phyloP scores from a whole-genome alignment of 2,113 vertebrate genomes.

The Clupea harengus region DNA sequence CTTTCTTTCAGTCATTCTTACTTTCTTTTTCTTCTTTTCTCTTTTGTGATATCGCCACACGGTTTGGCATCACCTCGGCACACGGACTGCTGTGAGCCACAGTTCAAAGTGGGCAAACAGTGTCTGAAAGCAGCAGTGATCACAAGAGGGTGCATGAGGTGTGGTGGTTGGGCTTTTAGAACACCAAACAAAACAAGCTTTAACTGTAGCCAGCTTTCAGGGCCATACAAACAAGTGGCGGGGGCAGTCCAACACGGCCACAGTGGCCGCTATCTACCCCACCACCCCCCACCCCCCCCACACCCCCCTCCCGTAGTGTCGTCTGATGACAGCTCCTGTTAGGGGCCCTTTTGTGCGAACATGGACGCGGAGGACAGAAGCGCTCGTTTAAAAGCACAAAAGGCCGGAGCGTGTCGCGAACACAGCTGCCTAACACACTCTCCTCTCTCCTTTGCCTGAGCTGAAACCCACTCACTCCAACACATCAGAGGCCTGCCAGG shows the following conservation, averaged over 20 bases:
- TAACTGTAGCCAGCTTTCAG: slow-evolving; percentile 73
- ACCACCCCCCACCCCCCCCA: no score
- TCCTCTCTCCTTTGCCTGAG: neutral
- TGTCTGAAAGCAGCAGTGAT: slow-evolving; percentile 45
- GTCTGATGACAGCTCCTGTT: slow-evolving; percentile 83
- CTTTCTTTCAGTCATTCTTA: slow-evolving; percentile 33
- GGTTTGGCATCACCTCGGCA: neutral
- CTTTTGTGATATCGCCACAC: slow-evolving; percentile 17
- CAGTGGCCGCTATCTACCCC: slow-evolving; percentile 56
- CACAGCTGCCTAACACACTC: slow-evolving; percentile 39
- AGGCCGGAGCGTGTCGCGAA: slow-evolving; percentile 48
- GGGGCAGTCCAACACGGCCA: slow-evolving; percentile 66
- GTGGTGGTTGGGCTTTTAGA: slow-evolving; percentile 53
- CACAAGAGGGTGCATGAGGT: neutral
- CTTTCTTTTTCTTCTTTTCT: slow-evolving; percentile 50
- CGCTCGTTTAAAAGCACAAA: slow-evolving; percentile 69
- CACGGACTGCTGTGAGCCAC: neutral
- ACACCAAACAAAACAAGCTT: slow-evolving; percentile 60
- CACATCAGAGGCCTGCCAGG: neutral
- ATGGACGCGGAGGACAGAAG: slow-evolving; percentile 63
- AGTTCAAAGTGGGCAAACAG: slow-evolving; percentile 61
- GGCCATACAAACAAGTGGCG: slow-evolving; percentile 70
- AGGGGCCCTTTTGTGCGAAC: slow-evolving; percentile 70
- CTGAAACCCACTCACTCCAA: neutral
- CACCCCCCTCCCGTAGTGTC: slow-evolving; percentile 53